Evolutionary conservation across 2,888 invertebrate species (phyloP), one percentile per base, ranked within the genome.

Genomic region (Ophion ellenae): DNA sequence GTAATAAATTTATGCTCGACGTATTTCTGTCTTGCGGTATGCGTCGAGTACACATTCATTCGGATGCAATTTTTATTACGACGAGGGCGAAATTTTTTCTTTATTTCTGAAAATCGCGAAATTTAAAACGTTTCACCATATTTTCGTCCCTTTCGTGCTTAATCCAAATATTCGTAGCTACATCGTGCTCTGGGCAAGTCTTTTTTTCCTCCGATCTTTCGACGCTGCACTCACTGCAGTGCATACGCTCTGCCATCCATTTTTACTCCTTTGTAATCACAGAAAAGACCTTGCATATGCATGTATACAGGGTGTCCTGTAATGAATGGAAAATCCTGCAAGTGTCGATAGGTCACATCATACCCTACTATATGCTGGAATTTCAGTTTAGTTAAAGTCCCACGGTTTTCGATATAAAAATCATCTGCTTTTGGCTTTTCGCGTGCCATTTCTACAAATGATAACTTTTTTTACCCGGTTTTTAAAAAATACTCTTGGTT

Each of bases 171-270:
- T 59, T 70, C 17, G 17, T 36, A 64, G 32, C 28, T 57, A 6
- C 20, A 4, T 70, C 32, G 17, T 70, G 47, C 59, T 9, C 61
- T 11, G 24, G 24, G 9, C 28, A n/a, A 47, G 17, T 20, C 7
- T 6, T 63, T 63, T 17, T 61, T 1, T n/a, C 45, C 40, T 40
- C 24, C 36, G 24, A 47, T 64, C 47, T 28, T 47, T 75, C 24
- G 75, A 64, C 24, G 45, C 45, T 14, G 14, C 28, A 63, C 70
- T 71, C 70, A 32, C 74, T 76, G 57, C 69, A 78, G 47, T 71
- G 47, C 45, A 32, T 47, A 71, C 63, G 66, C 70, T 77, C 64
- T 61, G 40, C 59, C 77, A 40, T 61, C 73, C 69, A 84, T 66
- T 81, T 76, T 81, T 61, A 57, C 77, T 81, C 28, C 14, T 1